Evolutionary conservation across 2,113 vertebrate genomes (phyloP).

Genomic region (Anarhynchus alexandrinus): DNA sequence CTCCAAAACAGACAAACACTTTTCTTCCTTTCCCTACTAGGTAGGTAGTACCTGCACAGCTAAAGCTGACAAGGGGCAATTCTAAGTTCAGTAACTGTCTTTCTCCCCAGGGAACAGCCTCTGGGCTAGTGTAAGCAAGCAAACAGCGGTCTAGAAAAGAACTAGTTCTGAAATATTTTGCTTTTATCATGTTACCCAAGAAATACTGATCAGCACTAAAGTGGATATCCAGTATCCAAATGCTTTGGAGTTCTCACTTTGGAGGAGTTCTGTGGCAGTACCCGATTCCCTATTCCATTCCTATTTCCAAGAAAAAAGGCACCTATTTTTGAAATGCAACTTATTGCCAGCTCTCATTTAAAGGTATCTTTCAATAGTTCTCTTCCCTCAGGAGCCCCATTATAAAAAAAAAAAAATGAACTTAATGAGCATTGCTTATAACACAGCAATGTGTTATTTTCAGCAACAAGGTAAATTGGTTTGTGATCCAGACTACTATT

Average conservation of each 20-base stretch:
- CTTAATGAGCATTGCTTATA: neutral
- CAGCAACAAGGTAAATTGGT: neutral
- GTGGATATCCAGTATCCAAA: neutral
- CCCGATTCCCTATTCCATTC: neutral
- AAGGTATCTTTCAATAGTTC: neutral
- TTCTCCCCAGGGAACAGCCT: neutral
- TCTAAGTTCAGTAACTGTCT: neutral
- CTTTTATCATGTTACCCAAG: neutral
- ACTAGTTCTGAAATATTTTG: neutral
- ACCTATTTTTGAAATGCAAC: neutral
- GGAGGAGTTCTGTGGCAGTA: neutral
- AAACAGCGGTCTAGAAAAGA: neutral
- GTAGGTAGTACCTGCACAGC: neutral
- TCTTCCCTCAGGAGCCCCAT: neutral
- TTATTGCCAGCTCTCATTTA: neutral
- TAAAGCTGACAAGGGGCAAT: neutral
- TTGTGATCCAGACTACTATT: neutral
- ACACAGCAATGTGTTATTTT: neutral
- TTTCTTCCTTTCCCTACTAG: neutral
- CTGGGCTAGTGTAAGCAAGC: neutral
- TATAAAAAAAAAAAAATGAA: neutral
- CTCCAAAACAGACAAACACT: neutral
- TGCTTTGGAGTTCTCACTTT: conserved; percentile 10
- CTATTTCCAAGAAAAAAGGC: neutral
- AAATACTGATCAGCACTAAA: neutral